Base-by-base conservation (phyloP, 1,140 invertebrate species). In the Holotrichia oblita region DNA sequence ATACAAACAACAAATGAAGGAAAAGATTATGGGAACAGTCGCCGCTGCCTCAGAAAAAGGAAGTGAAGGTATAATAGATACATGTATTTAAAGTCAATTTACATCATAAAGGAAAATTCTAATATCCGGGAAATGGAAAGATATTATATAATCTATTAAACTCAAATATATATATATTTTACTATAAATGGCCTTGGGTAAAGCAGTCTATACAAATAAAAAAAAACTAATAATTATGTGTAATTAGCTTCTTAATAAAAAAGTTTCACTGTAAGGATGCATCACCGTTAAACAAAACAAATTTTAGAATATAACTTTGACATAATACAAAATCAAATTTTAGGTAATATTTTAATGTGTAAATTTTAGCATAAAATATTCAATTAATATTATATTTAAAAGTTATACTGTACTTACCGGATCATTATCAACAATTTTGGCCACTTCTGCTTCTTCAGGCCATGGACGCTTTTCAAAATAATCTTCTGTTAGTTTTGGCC, bases 401-500 rank as follows among this genome's bases (percentile, higher is more conserved):
- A 34, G 4, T 42, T 48, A 76, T n/a, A n/a, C 55, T 20, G 76
- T 48, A 86, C 88, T 88, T 87, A 92, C 91, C 82, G 90, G 88
- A 88, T 96, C 94, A 90, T 95, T 90, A 87, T 94, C 93, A 84
- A 99, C 91, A 87, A 95, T 85, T 44, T 93, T 89, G 27, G 91
- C 90, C 79, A 98, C 92, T 82, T 94, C 93, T 80, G 92, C 90
- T 81, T 95, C 94, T 86, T 96, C 93, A 0, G 97, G 97, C 97
- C 97, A 98, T 0, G 96, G 93, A 40, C 91, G 91, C 81, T 95
- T 97, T 81, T 97, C 96, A 87, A 96, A 98, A 86, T 95, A 95
- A 82, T 97, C 93, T 85, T 98, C 97, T 27, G 96, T 97, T 34
- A 98, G 89, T 85, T 97, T 97, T 27, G 96, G 96, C 86, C 95